Conservation (phyloP, 64 coral and sea anemone species). For the Anthopleura sola region DNA sequence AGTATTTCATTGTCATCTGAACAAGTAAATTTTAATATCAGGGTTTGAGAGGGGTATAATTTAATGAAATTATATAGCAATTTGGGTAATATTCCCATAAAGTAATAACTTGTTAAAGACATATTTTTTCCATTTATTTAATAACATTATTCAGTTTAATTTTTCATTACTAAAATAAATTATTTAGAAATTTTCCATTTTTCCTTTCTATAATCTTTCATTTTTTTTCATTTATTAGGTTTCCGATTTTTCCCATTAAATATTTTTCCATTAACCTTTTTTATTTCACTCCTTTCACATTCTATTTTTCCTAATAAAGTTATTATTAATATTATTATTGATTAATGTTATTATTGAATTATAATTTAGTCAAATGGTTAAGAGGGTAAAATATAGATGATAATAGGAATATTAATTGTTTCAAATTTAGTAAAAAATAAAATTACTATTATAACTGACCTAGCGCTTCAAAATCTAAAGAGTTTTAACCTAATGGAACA, state of each 20-base stretch:
- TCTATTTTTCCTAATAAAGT: neutral
- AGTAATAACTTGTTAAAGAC: neutral
- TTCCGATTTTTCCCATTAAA: neutral
- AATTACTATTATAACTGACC: neutral
- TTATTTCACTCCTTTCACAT: neutral
- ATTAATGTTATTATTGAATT: too few relatives aligned
- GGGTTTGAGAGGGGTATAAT: neutral
- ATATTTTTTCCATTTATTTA: constrained; percentile 1
- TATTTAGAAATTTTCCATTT: constrained; percentile 11
- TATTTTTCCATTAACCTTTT: constrained; percentile 2
- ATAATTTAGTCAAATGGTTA: neutral
- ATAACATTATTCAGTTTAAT: neutral
- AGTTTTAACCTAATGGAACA: constrained; percentile 12
- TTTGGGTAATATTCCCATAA: neutral
- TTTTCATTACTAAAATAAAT: neutral
- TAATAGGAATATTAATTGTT: neutral
- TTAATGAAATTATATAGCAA: neutral
- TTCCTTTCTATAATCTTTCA: constrained; percentile 4
- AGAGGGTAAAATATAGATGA: neutral
- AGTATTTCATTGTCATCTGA: too few relatives aligned
- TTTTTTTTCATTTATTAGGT: neutral
- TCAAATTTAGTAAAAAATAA: neutral
- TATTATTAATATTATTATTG: neutral
- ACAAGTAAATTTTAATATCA: neutral
- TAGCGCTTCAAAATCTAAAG: neutral